These are phyloP conservation scores for Norana najaformis DNA, from an alignment of 2,888 invertebrate species.

Conservation along the genomic window DNA sequence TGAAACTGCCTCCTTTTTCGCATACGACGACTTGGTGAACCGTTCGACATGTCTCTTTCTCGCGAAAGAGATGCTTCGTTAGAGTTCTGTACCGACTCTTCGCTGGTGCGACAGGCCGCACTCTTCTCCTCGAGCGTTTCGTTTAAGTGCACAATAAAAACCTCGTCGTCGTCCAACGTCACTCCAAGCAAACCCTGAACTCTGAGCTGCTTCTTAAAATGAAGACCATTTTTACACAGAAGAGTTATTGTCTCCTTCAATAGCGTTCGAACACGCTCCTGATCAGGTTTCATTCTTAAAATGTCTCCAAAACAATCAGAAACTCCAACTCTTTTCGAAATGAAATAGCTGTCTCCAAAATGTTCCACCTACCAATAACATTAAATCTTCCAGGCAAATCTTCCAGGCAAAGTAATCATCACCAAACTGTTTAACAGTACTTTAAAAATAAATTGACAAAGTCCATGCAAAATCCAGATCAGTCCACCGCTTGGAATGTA, in stretches of 20 bases:
- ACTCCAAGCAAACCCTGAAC: slow-evolving; percentile 21
- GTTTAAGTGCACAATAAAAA: slow-evolving; percentile 20
- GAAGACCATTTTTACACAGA: slow-evolving; percentile 21
- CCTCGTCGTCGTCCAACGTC: slow-evolving; percentile 20
- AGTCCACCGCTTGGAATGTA: too few relatives aligned
- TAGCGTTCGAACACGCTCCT: slow-evolving; percentile 8
- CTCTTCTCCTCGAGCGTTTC: neutral
- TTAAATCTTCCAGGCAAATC: neutral
- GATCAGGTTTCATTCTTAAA: slow-evolving; percentile 17
- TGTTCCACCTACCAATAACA: neutral
- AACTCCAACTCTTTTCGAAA: neutral
- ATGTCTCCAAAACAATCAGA: neutral
- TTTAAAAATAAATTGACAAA: neutral
- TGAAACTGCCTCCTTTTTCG: neutral
- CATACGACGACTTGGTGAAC: neutral
- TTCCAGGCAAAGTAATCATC: too few relatives aligned
- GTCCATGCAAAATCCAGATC: neutral
- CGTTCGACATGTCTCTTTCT: neutral
- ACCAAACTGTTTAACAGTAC: neutral
- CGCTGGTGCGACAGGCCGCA: neutral
- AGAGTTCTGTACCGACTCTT: neutral
- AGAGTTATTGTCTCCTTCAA: neutral
- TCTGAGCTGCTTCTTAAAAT: slow-evolving; percentile 7
- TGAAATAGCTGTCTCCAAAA: neutral
- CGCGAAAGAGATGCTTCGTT: neutral